Evolutionary conservation across 2,113 vertebrate species (phyloP).

Genomic region (Gobiocypris rarus): DNA sequence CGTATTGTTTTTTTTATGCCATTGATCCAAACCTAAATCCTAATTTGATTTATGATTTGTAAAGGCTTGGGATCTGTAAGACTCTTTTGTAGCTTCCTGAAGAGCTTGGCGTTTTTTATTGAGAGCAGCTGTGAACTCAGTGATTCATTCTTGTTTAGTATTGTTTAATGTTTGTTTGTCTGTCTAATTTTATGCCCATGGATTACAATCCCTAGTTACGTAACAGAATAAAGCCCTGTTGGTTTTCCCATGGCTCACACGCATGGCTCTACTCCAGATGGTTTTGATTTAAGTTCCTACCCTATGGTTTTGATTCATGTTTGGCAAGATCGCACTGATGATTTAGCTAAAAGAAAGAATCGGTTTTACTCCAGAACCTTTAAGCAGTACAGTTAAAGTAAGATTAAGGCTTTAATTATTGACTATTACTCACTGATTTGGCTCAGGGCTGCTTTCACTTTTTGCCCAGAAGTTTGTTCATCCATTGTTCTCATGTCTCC

Average conservation of each 20-base stretch:
- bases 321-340: not conserved
- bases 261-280: not conserved
- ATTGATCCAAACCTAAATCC: not conserved
- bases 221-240: not conserved
- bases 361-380: not conserved
- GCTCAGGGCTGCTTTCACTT: not conserved
- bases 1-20: too few relatives aligned
- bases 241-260: constrained; percentile 10
- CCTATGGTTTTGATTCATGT: not conserved
- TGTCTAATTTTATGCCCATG: constrained; percentile 24
- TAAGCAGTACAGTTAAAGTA: not conserved
- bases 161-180: constrained; percentile 9
- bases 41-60: not conserved
- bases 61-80: not conserved
- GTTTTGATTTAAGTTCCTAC: not conserved
- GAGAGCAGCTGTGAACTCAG: not conserved
- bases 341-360: constrained; percentile 12
- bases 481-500: constrained; percentile 64
- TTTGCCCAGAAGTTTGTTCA: constrained; percentile 51
- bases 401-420: constrained; percentile 19
- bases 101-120: constrained; percentile 21
- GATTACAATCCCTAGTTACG: constrained; percentile 9
- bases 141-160: constrained; percentile 22
- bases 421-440: constrained; percentile 10
- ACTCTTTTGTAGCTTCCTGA: constrained; percentile 1